Percentiles rank a stretch among this genome's conserved stretches.
phyloP scores from a whole-genome alignment of 2,113 vertebrate genomes.

The Tenrec ecaudatus region DNA sequence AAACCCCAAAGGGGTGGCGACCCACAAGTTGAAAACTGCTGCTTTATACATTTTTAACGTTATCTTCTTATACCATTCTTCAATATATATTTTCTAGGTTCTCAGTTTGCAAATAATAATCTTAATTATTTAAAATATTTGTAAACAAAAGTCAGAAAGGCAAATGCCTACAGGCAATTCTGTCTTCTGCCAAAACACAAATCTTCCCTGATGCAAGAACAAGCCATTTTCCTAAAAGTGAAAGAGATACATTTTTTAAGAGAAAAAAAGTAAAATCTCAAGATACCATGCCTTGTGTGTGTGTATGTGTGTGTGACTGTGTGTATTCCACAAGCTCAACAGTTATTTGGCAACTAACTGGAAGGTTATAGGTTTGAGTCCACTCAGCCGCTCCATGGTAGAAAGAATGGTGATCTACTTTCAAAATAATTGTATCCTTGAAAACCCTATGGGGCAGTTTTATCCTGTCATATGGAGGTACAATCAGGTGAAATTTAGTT shows the following conservation, averaged over 20 bases:
- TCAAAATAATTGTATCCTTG: too few relatives aligned
- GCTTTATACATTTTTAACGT: background rate
- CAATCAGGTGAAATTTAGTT: too few relatives aligned
- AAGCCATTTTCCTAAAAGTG: background rate
- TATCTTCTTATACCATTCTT: background rate
- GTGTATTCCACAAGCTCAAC: background rate
- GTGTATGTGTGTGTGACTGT: background rate
- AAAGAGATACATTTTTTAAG: background rate
- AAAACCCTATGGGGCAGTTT: background rate
- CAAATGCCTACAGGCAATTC: background rate
- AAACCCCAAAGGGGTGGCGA: too few relatives aligned
- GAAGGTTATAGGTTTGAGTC: background rate
- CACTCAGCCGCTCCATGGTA: too few relatives aligned
- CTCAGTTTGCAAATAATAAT: background rate
- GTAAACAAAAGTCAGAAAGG: background rate
- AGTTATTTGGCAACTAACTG: background rate
- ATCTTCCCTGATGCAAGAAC: background rate
- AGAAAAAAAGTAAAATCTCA: background rate
- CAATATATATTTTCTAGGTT: background rate
- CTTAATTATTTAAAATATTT: constrained; percentile 6
- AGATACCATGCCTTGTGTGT: too few relatives aligned
- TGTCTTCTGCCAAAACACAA: background rate
- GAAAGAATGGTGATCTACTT: too few relatives aligned
- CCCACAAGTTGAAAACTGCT: too few relatives aligned
- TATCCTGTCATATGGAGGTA: background rate